Conservation (phyloP, 2,113 vertebrate genomes). For the Chaetodon trifascialis region DNA sequence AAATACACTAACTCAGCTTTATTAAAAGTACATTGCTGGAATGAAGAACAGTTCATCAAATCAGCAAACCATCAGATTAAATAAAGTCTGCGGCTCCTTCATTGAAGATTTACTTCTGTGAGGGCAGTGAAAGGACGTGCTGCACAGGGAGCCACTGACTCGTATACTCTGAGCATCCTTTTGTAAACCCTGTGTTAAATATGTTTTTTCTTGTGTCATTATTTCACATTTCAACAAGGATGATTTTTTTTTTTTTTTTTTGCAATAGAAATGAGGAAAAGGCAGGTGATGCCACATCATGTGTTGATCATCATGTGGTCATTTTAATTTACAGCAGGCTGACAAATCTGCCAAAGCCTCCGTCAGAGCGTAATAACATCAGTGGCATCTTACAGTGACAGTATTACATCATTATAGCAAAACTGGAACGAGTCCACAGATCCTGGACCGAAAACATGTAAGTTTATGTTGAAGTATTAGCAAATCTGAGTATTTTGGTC, state of each 20-base stretch:
- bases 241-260: not conserved
- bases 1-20: conserved; percentile 42
- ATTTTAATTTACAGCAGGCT: not conserved
- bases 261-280: not conserved
- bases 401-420: conserved; percentile 17
- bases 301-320: conserved; percentile 4
- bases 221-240: conserved; percentile 21
- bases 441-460: not conserved
- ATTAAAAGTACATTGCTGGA: conserved; percentile 10
- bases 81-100: not conserved
- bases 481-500: conserved; percentile 20
- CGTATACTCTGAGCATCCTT: not conserved
- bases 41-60: conserved; percentile 13
- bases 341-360: not conserved
- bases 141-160: conserved; percentile 16
- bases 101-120: not conserved
- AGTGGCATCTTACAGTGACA: not conserved
- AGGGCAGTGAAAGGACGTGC: conserved; percentile 22
- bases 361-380: conserved; percentile 11
- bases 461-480: not conserved
- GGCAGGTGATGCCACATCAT: not conserved
- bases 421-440: not conserved
- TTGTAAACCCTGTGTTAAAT: conserved; percentile 3
- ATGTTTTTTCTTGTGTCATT: conserved; percentile 14
- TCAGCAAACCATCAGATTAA: conserved; percentile 15